These are phyloP conservation scores for Ceyx melanurus DNA, from an alignment of 2,113 vertebrate species.

Conservation along the genomic window DNA sequence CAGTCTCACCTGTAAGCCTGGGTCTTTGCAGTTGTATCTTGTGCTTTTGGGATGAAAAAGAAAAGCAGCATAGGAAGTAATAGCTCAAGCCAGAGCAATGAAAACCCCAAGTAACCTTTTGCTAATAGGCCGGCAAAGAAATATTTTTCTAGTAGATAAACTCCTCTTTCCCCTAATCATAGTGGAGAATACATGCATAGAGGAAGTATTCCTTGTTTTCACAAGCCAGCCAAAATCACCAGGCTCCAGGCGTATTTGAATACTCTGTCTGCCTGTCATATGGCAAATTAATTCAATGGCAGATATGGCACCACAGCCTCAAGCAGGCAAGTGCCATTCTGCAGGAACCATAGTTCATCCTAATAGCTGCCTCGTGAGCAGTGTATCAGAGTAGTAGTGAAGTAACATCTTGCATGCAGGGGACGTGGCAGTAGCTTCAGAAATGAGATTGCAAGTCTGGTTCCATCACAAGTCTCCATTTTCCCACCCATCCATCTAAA, in stretches of 20 bases:
- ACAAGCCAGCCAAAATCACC: neutral
- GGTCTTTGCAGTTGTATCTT: neutral
- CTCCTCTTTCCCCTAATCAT: neutral
- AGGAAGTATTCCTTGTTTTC: neutral
- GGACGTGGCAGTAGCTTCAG: neutral
- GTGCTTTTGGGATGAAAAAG: neutral
- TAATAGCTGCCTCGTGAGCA: neutral
- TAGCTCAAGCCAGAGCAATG: neutral
- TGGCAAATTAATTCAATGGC: slow-evolving; percentile 13
- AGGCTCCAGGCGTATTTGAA: neutral
- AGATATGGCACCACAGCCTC: neutral
- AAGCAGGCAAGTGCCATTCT: neutral
- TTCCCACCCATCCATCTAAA: neutral
- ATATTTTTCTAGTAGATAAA: neutral
- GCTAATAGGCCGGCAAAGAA: neutral
- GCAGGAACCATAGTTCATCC: neutral
- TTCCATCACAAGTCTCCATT: neutral
- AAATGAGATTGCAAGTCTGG: neutral
- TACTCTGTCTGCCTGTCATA: neutral
- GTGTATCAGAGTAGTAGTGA: neutral
- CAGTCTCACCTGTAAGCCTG: neutral
- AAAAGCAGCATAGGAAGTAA: neutral
- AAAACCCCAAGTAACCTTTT: neutral
- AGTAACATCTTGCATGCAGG: neutral
- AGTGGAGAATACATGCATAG: neutral